Evolutionary conservation across 2,888 invertebrate species (phyloP).

Genomic region (Drosophila rellima): DNA sequence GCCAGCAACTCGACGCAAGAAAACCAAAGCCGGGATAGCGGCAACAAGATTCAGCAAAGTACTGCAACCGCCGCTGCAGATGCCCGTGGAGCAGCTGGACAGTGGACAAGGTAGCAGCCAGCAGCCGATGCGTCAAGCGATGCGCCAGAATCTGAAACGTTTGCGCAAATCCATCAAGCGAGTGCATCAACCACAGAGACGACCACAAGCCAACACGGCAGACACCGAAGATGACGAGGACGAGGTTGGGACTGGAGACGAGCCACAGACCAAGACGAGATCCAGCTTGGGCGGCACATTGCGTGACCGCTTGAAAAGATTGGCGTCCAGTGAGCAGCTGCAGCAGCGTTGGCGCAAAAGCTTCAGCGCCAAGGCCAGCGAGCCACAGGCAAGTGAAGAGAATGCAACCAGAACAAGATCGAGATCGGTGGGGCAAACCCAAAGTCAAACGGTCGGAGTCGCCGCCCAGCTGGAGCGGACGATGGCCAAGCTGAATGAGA

Average conservation of each 20-base stretch:
- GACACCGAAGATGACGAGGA: conserved; percentile 30
- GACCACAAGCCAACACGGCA: not conserved
- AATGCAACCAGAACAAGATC: no score
- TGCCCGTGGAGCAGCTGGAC: conserved; percentile 41
- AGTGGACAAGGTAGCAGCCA: no score
- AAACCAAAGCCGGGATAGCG: conserved; percentile 71
- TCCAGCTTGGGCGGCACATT: conserved; percentile 44
- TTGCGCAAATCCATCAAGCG: conserved; percentile 79
- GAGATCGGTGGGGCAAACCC: no score
- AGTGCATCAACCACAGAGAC: conserved; percentile 27
- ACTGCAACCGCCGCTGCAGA: conserved; percentile 61
- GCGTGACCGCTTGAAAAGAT: conserved; percentile 72
- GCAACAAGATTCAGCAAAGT: conserved; percentile 75
- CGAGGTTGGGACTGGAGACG: not conserved
- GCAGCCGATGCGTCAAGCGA: conserved; percentile 41
- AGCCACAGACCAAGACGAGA: not conserved
- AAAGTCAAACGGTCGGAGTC: no score
- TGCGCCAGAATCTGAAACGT: conserved; percentile 79
- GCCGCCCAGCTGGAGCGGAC: conserved; percentile 68
- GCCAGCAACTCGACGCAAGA: conserved; percentile 22
- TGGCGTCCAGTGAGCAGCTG: conserved; percentile 73
- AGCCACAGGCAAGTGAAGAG: not conserved
- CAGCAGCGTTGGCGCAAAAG: conserved; percentile 80
- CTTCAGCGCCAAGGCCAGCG: conserved; percentile 70
- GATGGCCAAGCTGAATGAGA: conserved; percentile 78